phyloP scores from a whole-genome alignment of 2,888 invertebrate species.

The Xanthia icteritia region DNA sequence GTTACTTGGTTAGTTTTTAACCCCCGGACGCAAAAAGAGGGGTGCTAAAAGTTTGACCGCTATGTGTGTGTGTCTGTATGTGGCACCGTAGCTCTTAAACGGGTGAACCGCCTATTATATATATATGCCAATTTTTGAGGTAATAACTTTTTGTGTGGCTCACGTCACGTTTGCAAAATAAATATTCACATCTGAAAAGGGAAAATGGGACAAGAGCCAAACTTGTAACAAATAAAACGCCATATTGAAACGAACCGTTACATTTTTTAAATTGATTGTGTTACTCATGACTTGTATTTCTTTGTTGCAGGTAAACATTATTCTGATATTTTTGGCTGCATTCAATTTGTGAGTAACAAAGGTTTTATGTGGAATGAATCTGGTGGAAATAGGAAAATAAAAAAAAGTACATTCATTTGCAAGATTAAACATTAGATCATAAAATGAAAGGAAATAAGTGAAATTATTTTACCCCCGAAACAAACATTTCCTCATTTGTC shows the following conservation, averaged over 20 bases:
- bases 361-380: background rate
- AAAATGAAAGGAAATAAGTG: background rate
- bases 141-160: too few relatives aligned
- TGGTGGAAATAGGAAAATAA: background rate
- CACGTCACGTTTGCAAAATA: too few relatives aligned
- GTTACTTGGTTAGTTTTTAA: background rate
- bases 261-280: constrained; percentile 11
- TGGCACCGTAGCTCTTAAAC: too few relatives aligned
- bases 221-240: background rate
- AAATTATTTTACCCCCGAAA: too few relatives aligned
- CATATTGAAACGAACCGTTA: background rate
- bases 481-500: too few relatives aligned
- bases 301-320: constrained; percentile 67
- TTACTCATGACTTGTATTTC: constrained; percentile 40
- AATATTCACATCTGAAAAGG: background rate
- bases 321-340: constrained; percentile 41
- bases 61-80: too few relatives aligned
- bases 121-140: background rate
- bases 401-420: background rate
- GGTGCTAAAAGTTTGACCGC: too few relatives aligned
- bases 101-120: too few relatives aligned
- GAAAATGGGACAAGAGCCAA: background rate
- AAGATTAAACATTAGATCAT: background rate
- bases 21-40: too few relatives aligned
- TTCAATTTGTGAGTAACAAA: constrained; percentile 55